Conservation (phyloP, 1,140 invertebrate species). For the Eriocheir sinensis region DNA sequence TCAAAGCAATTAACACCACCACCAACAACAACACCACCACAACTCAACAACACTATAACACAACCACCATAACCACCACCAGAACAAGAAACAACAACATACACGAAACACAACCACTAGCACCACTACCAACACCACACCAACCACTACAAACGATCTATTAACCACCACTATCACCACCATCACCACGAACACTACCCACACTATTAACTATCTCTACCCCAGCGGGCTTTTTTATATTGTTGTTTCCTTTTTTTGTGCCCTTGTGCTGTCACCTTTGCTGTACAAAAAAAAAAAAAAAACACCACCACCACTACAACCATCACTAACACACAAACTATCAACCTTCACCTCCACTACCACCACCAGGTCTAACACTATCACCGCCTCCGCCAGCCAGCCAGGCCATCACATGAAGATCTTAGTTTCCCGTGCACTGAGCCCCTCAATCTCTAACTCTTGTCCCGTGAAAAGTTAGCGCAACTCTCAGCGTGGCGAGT, state of each 20-base stretch:
- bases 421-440: not conserved
- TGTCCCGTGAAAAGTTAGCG: constrained; percentile 26
- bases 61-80: not conserved
- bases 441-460: constrained; percentile 31
- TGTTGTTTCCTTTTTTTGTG: too few relatives aligned
- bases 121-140: not conserved
- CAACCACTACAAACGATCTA: too few relatives aligned
- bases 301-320: not conserved
- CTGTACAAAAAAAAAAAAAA: too few relatives aligned
- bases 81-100: too few relatives aligned
- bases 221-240: too few relatives aligned
- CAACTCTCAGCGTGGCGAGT: constrained; percentile 3
- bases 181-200: too few relatives aligned
- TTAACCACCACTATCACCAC: not conserved
- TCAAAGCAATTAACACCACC: too few relatives aligned
- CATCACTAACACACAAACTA: too few relatives aligned
- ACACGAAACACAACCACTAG: not conserved
- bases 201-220: too few relatives aligned
- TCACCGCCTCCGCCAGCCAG: not conserved
- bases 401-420: not conserved
- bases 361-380: not conserved
- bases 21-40: too few relatives aligned
- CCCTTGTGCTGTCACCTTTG: too few relatives aligned
- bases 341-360: not conserved
- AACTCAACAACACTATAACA: too few relatives aligned